Evolutionary conservation across 2,888 invertebrate genomes (phyloP).

Genomic region (Idaea aversata): DNA sequence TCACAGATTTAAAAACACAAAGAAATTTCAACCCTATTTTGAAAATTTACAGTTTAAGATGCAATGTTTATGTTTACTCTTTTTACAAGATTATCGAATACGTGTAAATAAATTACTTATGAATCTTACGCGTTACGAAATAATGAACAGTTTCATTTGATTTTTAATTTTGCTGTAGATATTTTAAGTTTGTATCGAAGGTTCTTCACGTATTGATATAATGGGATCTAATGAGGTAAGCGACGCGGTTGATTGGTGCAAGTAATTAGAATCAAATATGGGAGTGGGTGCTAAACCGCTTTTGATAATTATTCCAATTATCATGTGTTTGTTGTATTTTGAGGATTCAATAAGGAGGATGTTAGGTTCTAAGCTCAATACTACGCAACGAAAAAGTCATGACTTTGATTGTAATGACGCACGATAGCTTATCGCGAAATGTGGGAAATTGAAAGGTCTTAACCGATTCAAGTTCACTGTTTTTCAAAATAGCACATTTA

Average conservation of each 20-base stretch:
- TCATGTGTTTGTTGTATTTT: constrained; percentile 15
- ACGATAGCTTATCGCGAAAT: no score
- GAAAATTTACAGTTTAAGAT: constrained; percentile 17
- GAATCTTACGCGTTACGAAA: not conserved
- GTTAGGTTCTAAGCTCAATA: not conserved
- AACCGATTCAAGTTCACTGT: no score
- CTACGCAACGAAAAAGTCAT: not conserved
- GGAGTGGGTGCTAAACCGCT: constrained; percentile 28
- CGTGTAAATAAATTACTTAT: not conserved
- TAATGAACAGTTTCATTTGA: constrained; percentile 26
- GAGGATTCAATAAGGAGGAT: constrained; percentile 22
- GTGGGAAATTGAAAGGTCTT: no score
- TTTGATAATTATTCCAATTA: constrained; percentile 26
- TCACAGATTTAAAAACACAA: constrained; percentile 46
- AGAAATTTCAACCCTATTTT: constrained; percentile 11
- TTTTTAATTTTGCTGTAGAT: constrained; percentile 10
- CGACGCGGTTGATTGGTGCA: constrained; percentile 49
- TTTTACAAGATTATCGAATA: not conserved
- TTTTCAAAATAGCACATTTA: no score
- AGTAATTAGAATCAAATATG: constrained; percentile 39
- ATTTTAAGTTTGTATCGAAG: constrained; percentile 27
- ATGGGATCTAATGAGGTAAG: constrained; percentile 47
- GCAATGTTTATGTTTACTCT: constrained; percentile 3
- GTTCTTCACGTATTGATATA: constrained; percentile 42
- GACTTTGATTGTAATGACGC: not conserved